A percentile compares a stretch with the other conserved stretches of the same genome.
These are phyloP conservation scores for Carassius gibelio DNA, from an alignment of 2,113 vertebrate species.

Conservation along the genomic window DNA sequence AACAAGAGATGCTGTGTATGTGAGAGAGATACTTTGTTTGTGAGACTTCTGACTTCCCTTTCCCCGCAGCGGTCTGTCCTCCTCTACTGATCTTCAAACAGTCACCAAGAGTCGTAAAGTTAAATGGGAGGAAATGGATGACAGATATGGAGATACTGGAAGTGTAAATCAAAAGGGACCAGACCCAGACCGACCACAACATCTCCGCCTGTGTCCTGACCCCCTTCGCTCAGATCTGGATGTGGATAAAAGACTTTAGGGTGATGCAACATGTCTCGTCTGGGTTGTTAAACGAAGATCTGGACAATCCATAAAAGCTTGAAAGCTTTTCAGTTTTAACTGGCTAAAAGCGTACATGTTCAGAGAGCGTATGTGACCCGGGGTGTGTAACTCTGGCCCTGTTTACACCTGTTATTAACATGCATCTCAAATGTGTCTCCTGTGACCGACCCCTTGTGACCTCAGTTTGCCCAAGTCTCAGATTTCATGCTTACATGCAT, in stretches of 20 bases:
- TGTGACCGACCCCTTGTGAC: slow-evolving; percentile 6
- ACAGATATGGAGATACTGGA: slow-evolving; percentile 59
- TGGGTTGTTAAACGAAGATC: slow-evolving; percentile 40
- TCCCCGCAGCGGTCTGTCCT: slow-evolving; percentile 53
- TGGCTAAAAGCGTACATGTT: neutral
- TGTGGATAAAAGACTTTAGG: slow-evolving; percentile 24
- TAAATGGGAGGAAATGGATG: slow-evolving; percentile 67
- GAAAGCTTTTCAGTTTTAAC: neutral
- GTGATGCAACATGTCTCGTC: slow-evolving; percentile 4
- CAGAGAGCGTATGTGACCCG: neutral
- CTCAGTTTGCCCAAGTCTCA: neutral
- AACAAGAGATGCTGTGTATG: slow-evolving; percentile 6
- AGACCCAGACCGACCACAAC: slow-evolving; percentile 45
- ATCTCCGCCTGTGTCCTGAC: slow-evolving; percentile 24
- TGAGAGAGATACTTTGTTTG: slow-evolving; percentile 37
- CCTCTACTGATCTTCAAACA: slow-evolving; percentile 65
- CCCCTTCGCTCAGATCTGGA: slow-evolving; percentile 19
- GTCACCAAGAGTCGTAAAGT: slow-evolving; percentile 59
- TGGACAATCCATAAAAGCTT: slow-evolving; percentile 15
- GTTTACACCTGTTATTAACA: neutral
- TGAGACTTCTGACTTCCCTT: slow-evolving; percentile 45
- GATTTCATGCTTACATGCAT: neutral
- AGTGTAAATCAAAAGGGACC: slow-evolving; percentile 61
- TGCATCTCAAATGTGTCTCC: slow-evolving; percentile 14
- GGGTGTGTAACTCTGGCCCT: slow-evolving; percentile 15